Evolutionary conservation across 2,797 vertebrate genomes (phyloP).

Genomic region (Esox lucius): DNA sequence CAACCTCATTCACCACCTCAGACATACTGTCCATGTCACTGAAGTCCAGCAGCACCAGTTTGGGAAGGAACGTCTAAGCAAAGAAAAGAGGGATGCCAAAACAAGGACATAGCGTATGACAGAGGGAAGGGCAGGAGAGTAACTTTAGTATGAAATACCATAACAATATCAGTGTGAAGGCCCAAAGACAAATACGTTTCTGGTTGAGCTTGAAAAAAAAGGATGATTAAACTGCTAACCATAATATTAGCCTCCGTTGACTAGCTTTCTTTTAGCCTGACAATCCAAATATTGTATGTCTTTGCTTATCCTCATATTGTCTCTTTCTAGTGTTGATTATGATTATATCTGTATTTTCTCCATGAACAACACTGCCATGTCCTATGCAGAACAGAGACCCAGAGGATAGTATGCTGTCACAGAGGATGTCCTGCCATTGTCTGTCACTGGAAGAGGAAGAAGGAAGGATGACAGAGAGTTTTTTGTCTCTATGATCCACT

Average conservation of each 20-base stretch:
- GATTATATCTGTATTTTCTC: not conserved
- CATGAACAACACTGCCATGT: conserved; percentile 26
- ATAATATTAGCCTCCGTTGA: not conserved
- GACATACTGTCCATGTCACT: conserved; percentile 85
- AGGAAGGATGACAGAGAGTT: conserved; percentile 36
- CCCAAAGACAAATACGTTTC: conserved; percentile 26
- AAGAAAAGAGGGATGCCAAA: not conserved
- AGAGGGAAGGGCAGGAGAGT: not conserved
- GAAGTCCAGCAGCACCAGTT: conserved; percentile 90
- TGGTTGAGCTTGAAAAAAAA: not conserved
- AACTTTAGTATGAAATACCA: not conserved
- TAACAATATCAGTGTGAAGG: not conserved
- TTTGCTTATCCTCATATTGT: conserved; percentile 13
- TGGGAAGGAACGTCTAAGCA: conserved; percentile 87
- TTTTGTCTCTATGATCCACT: conserved; percentile 17
- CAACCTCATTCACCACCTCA: conserved; percentile 83
- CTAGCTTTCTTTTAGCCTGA: not conserved
- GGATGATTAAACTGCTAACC: not conserved
- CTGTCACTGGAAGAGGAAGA: conserved; percentile 58
- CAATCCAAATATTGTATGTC: not conserved
- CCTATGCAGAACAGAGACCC: conserved; percentile 37
- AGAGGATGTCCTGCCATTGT: conserved; percentile 77
- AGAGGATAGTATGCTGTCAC: conserved; percentile 62
- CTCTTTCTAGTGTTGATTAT: conserved; percentile 13
- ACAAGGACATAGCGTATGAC: not conserved